phyloP scores from a whole-genome alignment of 23 tunicate species.

The Trididemnum clinides region DNA sequence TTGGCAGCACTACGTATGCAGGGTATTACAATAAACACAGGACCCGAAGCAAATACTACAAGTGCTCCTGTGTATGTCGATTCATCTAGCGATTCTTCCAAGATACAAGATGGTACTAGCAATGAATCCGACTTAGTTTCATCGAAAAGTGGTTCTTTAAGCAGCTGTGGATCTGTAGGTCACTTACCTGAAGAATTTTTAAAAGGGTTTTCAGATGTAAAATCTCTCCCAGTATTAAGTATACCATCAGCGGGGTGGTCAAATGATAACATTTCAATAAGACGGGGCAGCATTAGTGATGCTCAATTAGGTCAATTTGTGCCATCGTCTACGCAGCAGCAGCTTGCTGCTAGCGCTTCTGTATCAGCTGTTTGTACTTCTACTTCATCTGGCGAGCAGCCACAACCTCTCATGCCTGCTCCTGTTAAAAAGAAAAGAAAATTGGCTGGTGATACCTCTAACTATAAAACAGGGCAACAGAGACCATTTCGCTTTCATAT shows the following conservation, averaged over 20 bases:
- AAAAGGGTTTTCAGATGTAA: neutral
- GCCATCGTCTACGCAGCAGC: slow-evolving; percentile 53
- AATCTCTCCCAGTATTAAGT: slow-evolving; percentile 54
- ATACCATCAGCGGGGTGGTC: slow-evolving; percentile 60
- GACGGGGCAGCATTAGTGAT: neutral
- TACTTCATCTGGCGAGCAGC: slow-evolving; percentile 1
- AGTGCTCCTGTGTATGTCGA: neutral
- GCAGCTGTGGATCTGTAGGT: neutral
- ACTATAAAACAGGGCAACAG: neutral
- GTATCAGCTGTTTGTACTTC: neutral
- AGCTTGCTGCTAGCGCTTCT: neutral
- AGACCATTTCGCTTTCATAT: slow-evolving; percentile 43
- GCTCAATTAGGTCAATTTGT: slow-evolving; percentile 17
- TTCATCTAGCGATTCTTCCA: neutral
- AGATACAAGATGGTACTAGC: neutral
- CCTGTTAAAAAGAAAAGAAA: slow-evolving; percentile 47
- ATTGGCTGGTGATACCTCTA: neutral
- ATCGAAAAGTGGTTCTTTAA: neutral
- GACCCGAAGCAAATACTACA: neutral
- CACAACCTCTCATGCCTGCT: slow-evolving; percentile 36
- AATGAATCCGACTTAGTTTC: neutral
- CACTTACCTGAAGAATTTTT: neutral
- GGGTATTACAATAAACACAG: slow-evolving; percentile 18
- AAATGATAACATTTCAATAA: slow-evolving; percentile 34
- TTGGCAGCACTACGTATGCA: slow-evolving; percentile 78